These are phyloP conservation scores for Chrysotoxum bicinctum DNA, from an alignment of 2,888 invertebrate genomes.

Conservation along the genomic window DNA sequence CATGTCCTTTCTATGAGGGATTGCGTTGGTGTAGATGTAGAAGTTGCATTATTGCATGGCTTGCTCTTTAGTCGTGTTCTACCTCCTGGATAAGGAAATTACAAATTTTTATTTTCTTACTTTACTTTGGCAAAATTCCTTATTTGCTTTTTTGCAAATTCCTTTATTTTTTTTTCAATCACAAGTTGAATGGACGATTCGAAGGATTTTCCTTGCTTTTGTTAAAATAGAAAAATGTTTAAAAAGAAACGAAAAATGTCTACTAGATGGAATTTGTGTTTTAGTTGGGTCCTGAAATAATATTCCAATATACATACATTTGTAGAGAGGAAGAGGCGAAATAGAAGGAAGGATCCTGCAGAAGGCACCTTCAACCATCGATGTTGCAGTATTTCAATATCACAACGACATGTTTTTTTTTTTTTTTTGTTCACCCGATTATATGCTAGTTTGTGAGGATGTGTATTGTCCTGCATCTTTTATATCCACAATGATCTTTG, in stretches of 20 bases:
- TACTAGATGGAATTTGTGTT: constrained; percentile 31
- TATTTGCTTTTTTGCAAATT: constrained; percentile 1
- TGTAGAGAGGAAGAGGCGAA: background rate
- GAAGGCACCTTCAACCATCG: background rate
- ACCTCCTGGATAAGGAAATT: constrained; percentile 48
- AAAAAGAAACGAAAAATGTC: constrained; percentile 1
- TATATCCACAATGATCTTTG: constrained; percentile 33
- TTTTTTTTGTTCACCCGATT: background rate
- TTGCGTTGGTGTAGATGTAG: background rate
- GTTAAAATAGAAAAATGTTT: background rate
- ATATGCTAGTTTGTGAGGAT: background rate
- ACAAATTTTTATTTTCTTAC: constrained; percentile 28
- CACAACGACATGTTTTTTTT: background rate
- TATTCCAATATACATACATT: constrained; percentile 3
- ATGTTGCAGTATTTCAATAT: constrained; percentile 30
- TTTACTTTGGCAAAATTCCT: constrained; percentile 8
- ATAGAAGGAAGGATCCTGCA: constrained; percentile 33
- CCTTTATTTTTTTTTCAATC: background rate
- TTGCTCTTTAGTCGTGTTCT: constrained; percentile 1
- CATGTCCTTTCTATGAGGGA: constrained; percentile 3
- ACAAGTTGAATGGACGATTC: constrained; percentile 1
- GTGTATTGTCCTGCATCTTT: constrained; percentile 4
- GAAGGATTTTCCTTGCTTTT: constrained; percentile 9
- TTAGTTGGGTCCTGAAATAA: constrained; percentile 33
- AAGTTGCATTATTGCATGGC: constrained; percentile 21